A percentile compares a stretch with the other conserved stretches of the same genome.
phyloP scores from a whole-genome alignment of 2,888 invertebrate species.

The Latrodectus hesperus region DNA sequence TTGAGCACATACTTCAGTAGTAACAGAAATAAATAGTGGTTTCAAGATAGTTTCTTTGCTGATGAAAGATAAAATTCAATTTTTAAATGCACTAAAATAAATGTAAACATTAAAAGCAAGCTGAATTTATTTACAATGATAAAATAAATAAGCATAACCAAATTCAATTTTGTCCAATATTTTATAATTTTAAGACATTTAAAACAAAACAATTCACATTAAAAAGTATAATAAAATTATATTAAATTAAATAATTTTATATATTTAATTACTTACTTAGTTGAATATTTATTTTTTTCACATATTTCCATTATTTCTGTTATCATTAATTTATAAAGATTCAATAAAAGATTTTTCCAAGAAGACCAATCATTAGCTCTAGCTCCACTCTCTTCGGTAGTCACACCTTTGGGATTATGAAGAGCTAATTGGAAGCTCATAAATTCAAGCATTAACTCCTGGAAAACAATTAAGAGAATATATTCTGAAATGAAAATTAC shows the following conservation, averaged over 20 bases:
- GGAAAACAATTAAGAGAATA: not conserved
- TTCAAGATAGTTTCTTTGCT: slow-evolving; percentile 65
- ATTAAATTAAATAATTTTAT: no score
- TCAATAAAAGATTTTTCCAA: slow-evolving; percentile 55
- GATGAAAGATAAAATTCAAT: slow-evolving; percentile 12
- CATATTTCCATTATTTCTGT: slow-evolving; percentile 77
- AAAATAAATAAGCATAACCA: no score
- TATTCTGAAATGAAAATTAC: not conserved
- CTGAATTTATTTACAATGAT: no score
- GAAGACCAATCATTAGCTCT: slow-evolving; percentile 46
- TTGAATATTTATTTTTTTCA: slow-evolving; percentile 64
- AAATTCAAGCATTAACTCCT: slow-evolving; percentile 76
- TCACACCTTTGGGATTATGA: slow-evolving; percentile 78
- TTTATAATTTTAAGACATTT: not conserved
- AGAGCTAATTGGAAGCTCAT: slow-evolving; percentile 77
- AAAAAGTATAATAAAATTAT: not conserved
- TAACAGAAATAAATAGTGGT: slow-evolving; percentile 53
- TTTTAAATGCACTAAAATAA: not conserved
- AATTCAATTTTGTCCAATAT: no score
- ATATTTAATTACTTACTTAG: slow-evolving; percentile 27
- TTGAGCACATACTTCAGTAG: slow-evolving; percentile 59
- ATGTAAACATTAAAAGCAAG: not conserved
- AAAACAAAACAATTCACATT: not conserved
- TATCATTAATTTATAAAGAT: slow-evolving; percentile 75
- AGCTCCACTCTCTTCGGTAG: slow-evolving; percentile 71